These are phyloP conservation scores for Pithys albifrons DNA, from an alignment of 2,113 vertebrate species.

Conservation along the genomic window DNA sequence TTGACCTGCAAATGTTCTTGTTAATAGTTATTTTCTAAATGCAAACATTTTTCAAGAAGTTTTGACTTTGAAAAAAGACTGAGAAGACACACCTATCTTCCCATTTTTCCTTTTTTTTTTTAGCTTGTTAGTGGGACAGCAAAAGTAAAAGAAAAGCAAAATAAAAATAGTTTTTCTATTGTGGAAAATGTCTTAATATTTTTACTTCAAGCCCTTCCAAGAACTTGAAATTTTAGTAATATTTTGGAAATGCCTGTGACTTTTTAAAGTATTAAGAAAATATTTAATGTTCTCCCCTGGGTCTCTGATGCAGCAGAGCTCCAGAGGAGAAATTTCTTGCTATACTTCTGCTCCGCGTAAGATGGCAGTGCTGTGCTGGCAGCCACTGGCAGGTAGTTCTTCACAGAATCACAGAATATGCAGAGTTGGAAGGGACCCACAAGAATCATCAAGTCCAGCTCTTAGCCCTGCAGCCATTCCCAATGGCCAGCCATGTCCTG, in stretches of 20 bases:
- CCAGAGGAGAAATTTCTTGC: background rate
- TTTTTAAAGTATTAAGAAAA: background rate
- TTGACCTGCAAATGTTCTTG: background rate
- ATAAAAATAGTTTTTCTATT: background rate
- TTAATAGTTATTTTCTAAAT: background rate
- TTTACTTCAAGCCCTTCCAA: background rate
- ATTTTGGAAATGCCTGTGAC: background rate
- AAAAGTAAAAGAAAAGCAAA: background rate
- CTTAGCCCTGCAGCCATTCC: background rate
- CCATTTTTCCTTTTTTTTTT: background rate
- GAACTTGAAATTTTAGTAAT: background rate
- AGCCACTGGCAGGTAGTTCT: accelerated
- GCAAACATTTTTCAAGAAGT: background rate
- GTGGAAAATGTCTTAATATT: background rate
- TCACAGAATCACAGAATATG: background rate
- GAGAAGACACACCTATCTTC: background rate
- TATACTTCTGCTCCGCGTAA: background rate
- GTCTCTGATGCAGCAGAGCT: background rate
- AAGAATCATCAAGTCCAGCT: background rate
- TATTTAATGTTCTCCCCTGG: background rate
- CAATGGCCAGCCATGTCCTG: no score
- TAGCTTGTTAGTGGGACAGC: background rate
- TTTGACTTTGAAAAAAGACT: background rate
- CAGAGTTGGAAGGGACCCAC: background rate
- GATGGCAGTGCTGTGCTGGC: background rate